Base-by-base conservation (phyloP, 2,888 invertebrate genomes). In the Lasioglossum figueresi region DNA sequence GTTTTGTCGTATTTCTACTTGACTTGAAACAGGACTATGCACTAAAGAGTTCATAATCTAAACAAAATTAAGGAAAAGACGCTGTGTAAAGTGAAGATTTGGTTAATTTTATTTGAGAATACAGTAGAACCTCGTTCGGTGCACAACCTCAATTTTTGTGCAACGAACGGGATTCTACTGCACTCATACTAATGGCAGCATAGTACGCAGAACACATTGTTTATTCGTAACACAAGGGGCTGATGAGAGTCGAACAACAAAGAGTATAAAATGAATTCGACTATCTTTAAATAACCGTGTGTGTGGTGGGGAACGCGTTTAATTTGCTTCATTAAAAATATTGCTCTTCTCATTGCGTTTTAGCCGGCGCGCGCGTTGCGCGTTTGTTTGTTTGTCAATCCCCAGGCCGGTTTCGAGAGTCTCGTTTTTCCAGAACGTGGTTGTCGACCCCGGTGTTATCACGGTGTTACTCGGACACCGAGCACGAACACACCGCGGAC, bases 391-490 rank as follows among this genome's bases (percentile, higher is more conserved):
- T 76, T 31, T n/a, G n/a, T n/a, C 63, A 34, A n/a, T 73, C 23
- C 8, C n/a, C 52, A 4, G 5, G 12, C 31, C 23, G 56, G 45
- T 70, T 48, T 43, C 63, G 16, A 72, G 45, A n/a, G 52, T 48
- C 84, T 31, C 71, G 68, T 83, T 84, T 84, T 76, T 52, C 73
- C 40, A 40, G 52, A 72, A 81, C 75, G 72, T 72, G 59, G 40
- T 78, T 76, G 85, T 85, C 74, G 81, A 82, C 73, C 74, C 34
- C 72, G 63, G 40, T 73, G 56, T 70, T 86, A 85, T 86, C 86
- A 66, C 73, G 31, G 40, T 43, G 81, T 85, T 73, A 72, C 68
- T 66, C 71, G 52, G 79, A 73, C 76, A 75, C 80, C 59, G 83
- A 59, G 40, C 76, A 83, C 72, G 73, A 79, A 76, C 66, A 27